phyloP scores from a whole-genome alignment of 2,113 vertebrate species.

The Callaeas wilsoni region DNA sequence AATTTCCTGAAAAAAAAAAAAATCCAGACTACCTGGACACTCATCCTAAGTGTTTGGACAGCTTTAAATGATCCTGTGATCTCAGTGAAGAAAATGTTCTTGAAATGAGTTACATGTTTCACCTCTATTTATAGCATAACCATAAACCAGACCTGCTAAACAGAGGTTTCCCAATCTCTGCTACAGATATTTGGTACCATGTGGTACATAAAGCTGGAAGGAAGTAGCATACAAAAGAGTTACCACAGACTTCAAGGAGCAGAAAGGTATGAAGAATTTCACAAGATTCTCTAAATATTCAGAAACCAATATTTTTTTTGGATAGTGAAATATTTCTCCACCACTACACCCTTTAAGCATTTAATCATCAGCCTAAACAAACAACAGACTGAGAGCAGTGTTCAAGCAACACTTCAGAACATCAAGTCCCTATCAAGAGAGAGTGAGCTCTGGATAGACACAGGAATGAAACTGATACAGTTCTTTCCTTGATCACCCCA shows the following conservation, averaged over 20 bases:
- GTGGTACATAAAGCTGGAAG: background rate
- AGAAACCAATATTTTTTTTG: background rate
- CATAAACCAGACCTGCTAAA: slow-evolving; percentile 48
- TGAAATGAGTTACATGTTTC: slow-evolving; percentile 50
- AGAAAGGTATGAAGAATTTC: background rate
- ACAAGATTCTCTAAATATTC: background rate
- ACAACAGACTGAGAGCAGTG: background rate
- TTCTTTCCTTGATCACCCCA: background rate
- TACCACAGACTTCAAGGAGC: background rate
- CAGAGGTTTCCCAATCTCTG: slow-evolving; percentile 42
- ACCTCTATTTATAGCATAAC: slow-evolving; percentile 58
- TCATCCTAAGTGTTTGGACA: slow-evolving; percentile 35
- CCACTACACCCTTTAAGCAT: background rate
- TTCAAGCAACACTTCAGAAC: background rate
- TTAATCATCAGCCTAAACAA: background rate
- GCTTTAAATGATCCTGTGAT: slow-evolving; percentile 54
- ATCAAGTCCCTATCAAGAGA: background rate
- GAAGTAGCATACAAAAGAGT: background rate
- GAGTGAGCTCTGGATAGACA: background rate
- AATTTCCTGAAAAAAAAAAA: slow-evolving; percentile 12
- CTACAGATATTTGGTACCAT: slow-evolving; percentile 9
- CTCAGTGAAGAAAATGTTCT: slow-evolving; percentile 49
- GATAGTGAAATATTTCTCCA: background rate
- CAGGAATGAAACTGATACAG: background rate
- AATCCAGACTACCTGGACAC: slow-evolving; percentile 25